phyloP scores from a whole-genome alignment of 2,888 invertebrate genomes.

The Apamea anceps region DNA sequence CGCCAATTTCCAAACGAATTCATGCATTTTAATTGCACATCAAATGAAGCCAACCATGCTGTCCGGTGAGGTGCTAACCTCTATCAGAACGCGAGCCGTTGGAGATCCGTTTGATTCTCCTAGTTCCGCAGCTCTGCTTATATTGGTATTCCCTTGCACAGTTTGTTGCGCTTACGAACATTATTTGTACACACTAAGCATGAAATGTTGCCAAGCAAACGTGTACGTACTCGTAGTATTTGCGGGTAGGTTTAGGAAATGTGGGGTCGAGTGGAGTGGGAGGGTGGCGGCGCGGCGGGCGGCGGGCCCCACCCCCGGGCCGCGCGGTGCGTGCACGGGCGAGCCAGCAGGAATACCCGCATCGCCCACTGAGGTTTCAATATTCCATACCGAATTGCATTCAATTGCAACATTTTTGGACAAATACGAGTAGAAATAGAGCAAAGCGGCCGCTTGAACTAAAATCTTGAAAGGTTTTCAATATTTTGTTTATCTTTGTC shows the following conservation, averaged over 20 bases:
- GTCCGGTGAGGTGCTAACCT: slow-evolving; percentile 54
- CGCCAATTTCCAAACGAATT: slow-evolving; percentile 60
- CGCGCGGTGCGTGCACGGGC: slow-evolving; percentile 84
- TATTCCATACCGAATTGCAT: slow-evolving; percentile 88
- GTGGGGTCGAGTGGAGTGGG: slow-evolving; percentile 77
- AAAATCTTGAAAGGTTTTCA: slow-evolving; percentile 76
- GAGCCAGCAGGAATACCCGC: slow-evolving; percentile 80
- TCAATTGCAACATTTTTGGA: slow-evolving; percentile 86
- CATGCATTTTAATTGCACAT: slow-evolving; percentile 70
- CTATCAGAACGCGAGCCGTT: slow-evolving; percentile 76
- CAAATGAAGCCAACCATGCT: slow-evolving; percentile 54
- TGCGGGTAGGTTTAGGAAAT: slow-evolving; percentile 89
- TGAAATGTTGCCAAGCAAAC: slow-evolving; percentile 90
- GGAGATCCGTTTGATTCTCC: slow-evolving; percentile 80
- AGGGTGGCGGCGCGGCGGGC: slow-evolving; percentile 61
- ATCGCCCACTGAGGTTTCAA: slow-evolving; percentile 87
- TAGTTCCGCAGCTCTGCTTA: slow-evolving; percentile 75
- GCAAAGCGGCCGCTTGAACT: slow-evolving; percentile 71
- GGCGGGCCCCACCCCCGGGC: slow-evolving; percentile 65
- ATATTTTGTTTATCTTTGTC: slow-evolving; percentile 63
- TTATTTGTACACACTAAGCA: slow-evolving; percentile 90
- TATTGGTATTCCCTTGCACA: slow-evolving; percentile 87
- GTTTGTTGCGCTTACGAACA: slow-evolving; percentile 86
- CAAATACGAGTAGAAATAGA: slow-evolving; percentile 75
- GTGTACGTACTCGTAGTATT: slow-evolving; percentile 86